Evolutionary conservation across 2,113 vertebrate species (phyloP).

Genomic region (Emydocephalus ijimae): DNA sequence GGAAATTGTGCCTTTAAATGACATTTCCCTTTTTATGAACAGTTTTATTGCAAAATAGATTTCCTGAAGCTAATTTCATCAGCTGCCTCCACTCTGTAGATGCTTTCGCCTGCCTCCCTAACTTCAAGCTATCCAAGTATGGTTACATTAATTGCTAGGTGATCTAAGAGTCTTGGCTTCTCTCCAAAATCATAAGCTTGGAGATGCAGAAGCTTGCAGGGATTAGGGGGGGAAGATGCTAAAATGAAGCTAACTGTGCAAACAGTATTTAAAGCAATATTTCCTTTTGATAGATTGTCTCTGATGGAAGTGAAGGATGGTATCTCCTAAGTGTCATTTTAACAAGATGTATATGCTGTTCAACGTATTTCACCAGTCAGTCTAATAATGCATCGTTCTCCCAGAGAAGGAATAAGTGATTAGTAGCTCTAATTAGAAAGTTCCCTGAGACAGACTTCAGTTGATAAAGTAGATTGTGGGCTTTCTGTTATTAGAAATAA

Average conservation of each 20-base stretch:
- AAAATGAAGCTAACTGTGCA: conserved; percentile 43
- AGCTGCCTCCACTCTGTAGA: conserved; percentile 39
- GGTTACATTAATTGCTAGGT: conserved; percentile 58
- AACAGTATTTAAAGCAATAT: conserved; percentile 60
- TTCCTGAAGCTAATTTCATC: conserved; percentile 60
- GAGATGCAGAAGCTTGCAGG: conserved; percentile 37
- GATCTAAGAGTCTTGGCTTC: conserved; percentile 47
- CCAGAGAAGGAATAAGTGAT: conserved; percentile 66
- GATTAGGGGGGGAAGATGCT: conserved; percentile 25
- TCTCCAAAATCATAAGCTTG: conserved; percentile 37
- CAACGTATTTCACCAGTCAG: conserved; percentile 62
- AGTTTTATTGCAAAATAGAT: conserved; percentile 66
- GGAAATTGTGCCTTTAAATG: conserved; percentile 62
- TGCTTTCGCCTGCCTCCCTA: conserved; percentile 38
- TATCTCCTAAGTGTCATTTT: conserved; percentile 67
- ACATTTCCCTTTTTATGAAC: conserved; percentile 66
- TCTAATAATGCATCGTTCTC: conserved; percentile 58
- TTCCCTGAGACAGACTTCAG: conserved; percentile 62
- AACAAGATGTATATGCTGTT: conserved; percentile 66
- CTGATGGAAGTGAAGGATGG: conserved; percentile 63
- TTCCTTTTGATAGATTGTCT: conserved; percentile 63
- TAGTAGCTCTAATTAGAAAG: conserved; percentile 73
- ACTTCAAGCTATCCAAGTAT: conserved; percentile 52
- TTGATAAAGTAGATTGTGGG: conserved; percentile 55
- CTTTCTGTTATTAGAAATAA: conserved; percentile 62